phyloP scores from a whole-genome alignment of 2,113 vertebrate genomes.

The Pollachius pollachius region DNA sequence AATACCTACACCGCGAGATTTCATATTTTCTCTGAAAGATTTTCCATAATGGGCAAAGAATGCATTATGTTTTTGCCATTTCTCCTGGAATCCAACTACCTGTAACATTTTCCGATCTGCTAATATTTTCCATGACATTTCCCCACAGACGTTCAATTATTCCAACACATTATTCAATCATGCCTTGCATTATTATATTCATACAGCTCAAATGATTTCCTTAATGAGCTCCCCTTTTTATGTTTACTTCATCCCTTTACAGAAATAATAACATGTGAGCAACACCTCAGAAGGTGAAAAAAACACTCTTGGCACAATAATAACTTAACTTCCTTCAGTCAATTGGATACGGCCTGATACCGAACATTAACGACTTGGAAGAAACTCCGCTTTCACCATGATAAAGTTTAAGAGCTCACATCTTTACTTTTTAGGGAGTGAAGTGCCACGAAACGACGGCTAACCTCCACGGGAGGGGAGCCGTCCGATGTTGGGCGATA shows the following conservation, averaged over 20 bases:
- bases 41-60: constrained; percentile 72
- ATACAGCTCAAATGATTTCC: constrained; percentile 52
- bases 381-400: background rate
- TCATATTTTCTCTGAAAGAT: constrained; percentile 71
- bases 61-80: constrained; percentile 75
- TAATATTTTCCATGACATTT: constrained; percentile 83
- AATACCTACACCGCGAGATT: constrained; percentile 47
- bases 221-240: constrained; percentile 45
- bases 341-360: constrained; percentile 28
- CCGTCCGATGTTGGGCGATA: too few relatives aligned
- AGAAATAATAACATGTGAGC: constrained; percentile 47
- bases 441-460: background rate
- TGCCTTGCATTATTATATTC: constrained; percentile 63
- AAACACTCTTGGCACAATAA: constrained; percentile 8
- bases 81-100: constrained; percentile 76
- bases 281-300: constrained; percentile 40
- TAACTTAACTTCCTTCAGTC: background rate
- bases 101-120: constrained; percentile 81
- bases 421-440: constrained; percentile 4
- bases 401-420: background rate
- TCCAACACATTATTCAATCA: constrained; percentile 63
- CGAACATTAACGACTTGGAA: constrained; percentile 21
- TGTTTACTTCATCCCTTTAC: constrained; percentile 54
- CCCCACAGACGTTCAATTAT: constrained; percentile 69
- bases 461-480: too few relatives aligned